Evolutionary conservation across 2,113 vertebrate species (phyloP).

Genomic region (Cyanoramphus novaezelandiae): DNA sequence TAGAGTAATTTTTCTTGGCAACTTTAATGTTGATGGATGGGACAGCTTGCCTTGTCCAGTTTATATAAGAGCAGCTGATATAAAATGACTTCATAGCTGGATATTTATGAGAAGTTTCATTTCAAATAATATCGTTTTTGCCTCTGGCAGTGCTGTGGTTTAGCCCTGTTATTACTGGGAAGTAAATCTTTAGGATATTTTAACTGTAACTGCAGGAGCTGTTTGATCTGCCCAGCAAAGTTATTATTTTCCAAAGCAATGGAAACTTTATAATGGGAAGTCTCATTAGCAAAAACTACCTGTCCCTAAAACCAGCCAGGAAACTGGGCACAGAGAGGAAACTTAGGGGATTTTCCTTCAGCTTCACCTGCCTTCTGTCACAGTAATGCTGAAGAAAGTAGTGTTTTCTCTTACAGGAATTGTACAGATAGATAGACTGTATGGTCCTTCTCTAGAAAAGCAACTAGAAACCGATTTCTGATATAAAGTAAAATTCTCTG

Average conservation of each 20-base stretch:
- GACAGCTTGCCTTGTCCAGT: conserved; percentile 64
- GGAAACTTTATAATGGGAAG: conserved; percentile 73
- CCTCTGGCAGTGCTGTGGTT: conserved; percentile 61
- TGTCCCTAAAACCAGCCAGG: conserved; percentile 62
- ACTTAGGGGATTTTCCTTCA: background rate
- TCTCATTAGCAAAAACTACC: conserved; percentile 65
- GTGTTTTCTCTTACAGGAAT: background rate
- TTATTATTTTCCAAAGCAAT: conserved; percentile 73
- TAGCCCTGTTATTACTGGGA: conserved; percentile 71
- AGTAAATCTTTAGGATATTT: conserved; percentile 76
- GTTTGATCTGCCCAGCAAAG: conserved; percentile 54
- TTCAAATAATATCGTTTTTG: conserved; percentile 77
- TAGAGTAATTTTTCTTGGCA: conserved; percentile 52
- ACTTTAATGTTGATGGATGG: conserved; percentile 43
- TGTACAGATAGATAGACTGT: background rate
- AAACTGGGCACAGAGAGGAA: conserved; percentile 33
- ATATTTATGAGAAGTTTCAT: conserved; percentile 81
- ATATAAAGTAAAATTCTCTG: background rate
- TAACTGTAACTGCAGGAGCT: conserved; percentile 65
- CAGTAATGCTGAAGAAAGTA: conserved; percentile 20
- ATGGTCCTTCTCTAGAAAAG: background rate
- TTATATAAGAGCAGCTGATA: conserved; percentile 74
- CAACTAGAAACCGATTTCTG: background rate
- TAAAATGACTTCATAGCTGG: conserved; percentile 73
- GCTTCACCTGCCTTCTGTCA: background rate